Percentiles rank a stretch among this genome's conserved stretches.
Conservation (phyloP, 2,797 vertebrate species). For the Pantherophis alleghaniensis region DNA sequence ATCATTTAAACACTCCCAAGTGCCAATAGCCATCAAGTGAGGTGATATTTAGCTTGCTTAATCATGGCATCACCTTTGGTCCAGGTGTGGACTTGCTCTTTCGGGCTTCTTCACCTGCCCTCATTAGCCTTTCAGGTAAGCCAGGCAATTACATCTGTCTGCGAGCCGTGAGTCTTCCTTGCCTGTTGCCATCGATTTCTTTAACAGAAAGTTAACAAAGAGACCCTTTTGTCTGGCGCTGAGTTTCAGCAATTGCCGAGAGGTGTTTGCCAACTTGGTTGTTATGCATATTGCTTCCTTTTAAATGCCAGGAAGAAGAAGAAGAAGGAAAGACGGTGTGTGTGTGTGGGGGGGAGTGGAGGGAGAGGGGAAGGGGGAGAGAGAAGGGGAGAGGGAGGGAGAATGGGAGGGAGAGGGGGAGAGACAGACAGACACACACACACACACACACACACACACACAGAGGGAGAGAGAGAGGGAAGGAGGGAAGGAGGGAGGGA, state of each 20-base stretch:
- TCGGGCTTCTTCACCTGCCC: not conserved
- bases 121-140: not conserved
- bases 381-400: not conserved
- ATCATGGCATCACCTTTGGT: not conserved
- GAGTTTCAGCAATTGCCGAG: not conserved
- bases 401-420: not conserved
- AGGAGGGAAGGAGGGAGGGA: no score
- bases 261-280: not conserved
- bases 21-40: not conserved
- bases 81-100: not conserved
- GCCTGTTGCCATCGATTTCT: not conserved
- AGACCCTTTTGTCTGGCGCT: not conserved
- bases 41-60: not conserved
- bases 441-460: not conserved
- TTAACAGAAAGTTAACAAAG: constrained; percentile 14
- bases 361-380: no score
- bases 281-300: constrained; percentile 3
- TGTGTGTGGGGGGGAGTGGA: no score
- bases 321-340: no score
- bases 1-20: not conserved
- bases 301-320: not conserved
- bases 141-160: not conserved
- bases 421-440: no score
- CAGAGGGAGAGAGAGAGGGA: no score
- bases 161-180: not conserved